phyloP scores from a whole-genome alignment of 2,797 vertebrate genomes.

The Macropus fuliginosus region DNA sequence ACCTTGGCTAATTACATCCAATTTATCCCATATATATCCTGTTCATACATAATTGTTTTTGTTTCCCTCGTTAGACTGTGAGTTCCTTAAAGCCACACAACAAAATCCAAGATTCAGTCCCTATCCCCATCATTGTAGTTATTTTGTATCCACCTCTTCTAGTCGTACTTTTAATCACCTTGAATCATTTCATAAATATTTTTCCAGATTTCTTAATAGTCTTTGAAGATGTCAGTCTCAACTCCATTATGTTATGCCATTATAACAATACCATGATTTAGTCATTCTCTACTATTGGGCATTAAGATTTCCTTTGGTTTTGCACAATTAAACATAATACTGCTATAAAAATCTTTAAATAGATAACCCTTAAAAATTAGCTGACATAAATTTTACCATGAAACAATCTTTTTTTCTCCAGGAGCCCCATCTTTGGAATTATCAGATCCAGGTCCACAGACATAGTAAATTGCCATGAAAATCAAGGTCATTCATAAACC shows the following conservation, averaged over 20 bases:
- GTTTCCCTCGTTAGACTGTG: neutral
- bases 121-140: neutral
- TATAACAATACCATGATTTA: neutral
- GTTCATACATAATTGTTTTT: neutral
- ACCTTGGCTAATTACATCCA: neutral
- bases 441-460: neutral
- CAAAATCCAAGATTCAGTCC: neutral
- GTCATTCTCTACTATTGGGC: neutral
- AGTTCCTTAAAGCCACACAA: neutral
- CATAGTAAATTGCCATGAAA: conserved; percentile 39
- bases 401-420: conserved; percentile 35
- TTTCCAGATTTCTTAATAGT: neutral
- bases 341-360: conserved; percentile 42
- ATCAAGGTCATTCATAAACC: conserved; percentile 63
- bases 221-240: neutral
- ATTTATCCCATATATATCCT: neutral
- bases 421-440: neutral
- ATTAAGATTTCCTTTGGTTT: neutral
- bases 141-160: neutral
- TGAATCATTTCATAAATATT: neutral
- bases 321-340: neutral
- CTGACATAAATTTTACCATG: conserved; percentile 25
- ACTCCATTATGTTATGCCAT: neutral
- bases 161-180: neutral
- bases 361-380: neutral